These are phyloP conservation scores for Montipora cactus DNA, from an alignment of 64 coral and sea anemone genomes.

Conservation along the genomic window DNA sequence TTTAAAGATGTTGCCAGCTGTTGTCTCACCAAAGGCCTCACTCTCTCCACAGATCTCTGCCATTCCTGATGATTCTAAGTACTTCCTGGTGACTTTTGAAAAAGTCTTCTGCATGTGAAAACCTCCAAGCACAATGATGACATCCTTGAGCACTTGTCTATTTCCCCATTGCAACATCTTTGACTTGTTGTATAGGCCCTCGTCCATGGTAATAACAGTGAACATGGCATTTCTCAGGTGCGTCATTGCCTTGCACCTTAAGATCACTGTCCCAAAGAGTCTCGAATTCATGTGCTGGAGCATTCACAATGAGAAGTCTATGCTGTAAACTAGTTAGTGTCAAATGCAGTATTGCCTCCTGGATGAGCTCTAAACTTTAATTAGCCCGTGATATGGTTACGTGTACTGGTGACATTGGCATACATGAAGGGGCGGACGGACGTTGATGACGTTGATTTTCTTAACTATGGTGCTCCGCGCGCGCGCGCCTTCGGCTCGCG, in stretches of 20 bases:
- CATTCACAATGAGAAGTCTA: slow-evolving; percentile 58
- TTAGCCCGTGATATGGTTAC: too few relatives aligned
- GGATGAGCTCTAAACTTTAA: too few relatives aligned
- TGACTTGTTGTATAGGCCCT: slow-evolving; percentile 54
- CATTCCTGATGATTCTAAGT: slow-evolving; percentile 74
- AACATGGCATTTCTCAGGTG: background rate
- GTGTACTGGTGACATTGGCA: too few relatives aligned
- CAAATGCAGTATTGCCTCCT: too few relatives aligned
- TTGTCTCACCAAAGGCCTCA: slow-evolving; percentile 69
- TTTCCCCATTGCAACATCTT: slow-evolving; percentile 80
- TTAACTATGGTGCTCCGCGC: too few relatives aligned
- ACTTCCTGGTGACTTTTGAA: slow-evolving; percentile 78
- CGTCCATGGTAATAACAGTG: slow-evolving; percentile 54
- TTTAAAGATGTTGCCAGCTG: slow-evolving; percentile 59
- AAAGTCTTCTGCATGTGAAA: slow-evolving; percentile 82
- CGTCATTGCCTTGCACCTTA: slow-evolving; percentile 57
- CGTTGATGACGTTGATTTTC: too few relatives aligned
- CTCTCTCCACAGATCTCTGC: slow-evolving; percentile 68
- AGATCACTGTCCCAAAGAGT: slow-evolving; percentile 52
- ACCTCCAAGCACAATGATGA: slow-evolving; percentile 69
- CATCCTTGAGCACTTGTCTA: slow-evolving; percentile 43
- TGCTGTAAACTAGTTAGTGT: too few relatives aligned
- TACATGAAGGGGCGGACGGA: too few relatives aligned
- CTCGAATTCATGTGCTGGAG: slow-evolving; percentile 54
- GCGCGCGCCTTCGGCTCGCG: too few relatives aligned